phyloP scores from a whole-genome alignment of 1,140 invertebrate genomes.

The Capitella teleta region DNA sequence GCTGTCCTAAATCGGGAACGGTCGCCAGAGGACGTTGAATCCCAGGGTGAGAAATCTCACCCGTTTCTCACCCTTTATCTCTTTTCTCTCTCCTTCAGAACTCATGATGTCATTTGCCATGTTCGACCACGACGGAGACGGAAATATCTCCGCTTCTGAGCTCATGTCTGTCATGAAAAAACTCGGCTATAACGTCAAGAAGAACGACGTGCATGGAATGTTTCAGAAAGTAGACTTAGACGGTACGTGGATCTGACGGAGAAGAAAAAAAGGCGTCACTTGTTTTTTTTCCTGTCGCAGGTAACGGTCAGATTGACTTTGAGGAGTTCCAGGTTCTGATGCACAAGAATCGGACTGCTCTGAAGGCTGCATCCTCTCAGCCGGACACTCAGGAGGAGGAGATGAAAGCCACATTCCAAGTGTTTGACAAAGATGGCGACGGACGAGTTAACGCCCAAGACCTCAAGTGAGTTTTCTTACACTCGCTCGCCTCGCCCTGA shows the following conservation, averaged over 20 bases:
- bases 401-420: slow-evolving; percentile 3
- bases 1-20: too few species aligned
- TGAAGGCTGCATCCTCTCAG: neutral
- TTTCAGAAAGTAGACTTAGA: slow-evolving; percentile 9
- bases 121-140: slow-evolving; percentile 14
- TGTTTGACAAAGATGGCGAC: slow-evolving; percentile 12
- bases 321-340: slow-evolving; percentile 88
- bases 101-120: slow-evolving; percentile 7
- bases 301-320: slow-evolving; percentile 96
- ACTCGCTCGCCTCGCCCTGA: too few species aligned
- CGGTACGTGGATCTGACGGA: slow-evolving; percentile 1
- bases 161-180: slow-evolving; percentile 7
- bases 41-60: too few species aligned
- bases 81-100: slow-evolving; percentile 7
- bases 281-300: slow-evolving; percentile 43
- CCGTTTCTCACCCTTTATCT: too few species aligned
- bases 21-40: too few species aligned
- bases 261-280: neutral
- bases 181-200: slow-evolving; percentile 7
- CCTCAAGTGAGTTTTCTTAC: too few species aligned
- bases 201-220: slow-evolving; percentile 5
- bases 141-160: slow-evolving; percentile 9
- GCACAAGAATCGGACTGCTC: slow-evolving; percentile 46
- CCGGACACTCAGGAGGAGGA: neutral
- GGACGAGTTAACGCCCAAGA: slow-evolving; percentile 10